Percentiles rank a stretch among this genome's conserved stretches.
Conservation (phyloP, 2,797 vertebrate genomes). For the Hapalemur alaotrensis region DNA sequence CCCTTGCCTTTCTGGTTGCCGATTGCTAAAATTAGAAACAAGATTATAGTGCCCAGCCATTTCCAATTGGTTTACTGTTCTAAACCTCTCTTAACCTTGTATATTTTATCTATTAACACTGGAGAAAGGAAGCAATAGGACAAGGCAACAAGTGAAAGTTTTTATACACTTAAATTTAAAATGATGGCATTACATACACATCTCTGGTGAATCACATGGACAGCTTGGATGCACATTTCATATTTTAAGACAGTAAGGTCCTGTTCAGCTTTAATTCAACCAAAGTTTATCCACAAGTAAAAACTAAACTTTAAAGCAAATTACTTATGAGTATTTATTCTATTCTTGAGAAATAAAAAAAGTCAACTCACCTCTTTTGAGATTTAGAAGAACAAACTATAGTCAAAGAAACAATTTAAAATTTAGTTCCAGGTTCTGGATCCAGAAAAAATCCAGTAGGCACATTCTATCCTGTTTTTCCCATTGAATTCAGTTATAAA, state of each 20-base stretch:
- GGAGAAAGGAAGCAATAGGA: neutral
- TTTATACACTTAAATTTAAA: neutral
- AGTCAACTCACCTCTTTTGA: neutral
- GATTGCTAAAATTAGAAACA: constrained; percentile 15
- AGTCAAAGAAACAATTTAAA: neutral
- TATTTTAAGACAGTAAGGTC: neutral
- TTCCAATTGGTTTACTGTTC: neutral
- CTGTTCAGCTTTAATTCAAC: neutral
- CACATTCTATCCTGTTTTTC: neutral
- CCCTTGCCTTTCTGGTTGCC: neutral
- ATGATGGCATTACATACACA: neutral
- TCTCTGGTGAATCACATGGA: neutral
- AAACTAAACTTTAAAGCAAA: neutral
- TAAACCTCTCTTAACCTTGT: neutral
- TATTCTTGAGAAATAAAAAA: neutral
- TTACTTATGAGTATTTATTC: neutral
- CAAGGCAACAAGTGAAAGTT: neutral
- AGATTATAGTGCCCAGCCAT: neutral
- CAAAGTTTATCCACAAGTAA: neutral
- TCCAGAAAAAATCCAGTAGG: neutral
- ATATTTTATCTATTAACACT: neutral
- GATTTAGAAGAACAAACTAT: constrained; percentile 29
- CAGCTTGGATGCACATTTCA: neutral
- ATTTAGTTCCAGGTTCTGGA: neutral
- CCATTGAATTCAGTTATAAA: neutral